Evolutionary conservation across 2,797 vertebrate species (phyloP), one percentile per base, ranked within the genome.

Genomic region (Hypotaenidia philippensis): DNA sequence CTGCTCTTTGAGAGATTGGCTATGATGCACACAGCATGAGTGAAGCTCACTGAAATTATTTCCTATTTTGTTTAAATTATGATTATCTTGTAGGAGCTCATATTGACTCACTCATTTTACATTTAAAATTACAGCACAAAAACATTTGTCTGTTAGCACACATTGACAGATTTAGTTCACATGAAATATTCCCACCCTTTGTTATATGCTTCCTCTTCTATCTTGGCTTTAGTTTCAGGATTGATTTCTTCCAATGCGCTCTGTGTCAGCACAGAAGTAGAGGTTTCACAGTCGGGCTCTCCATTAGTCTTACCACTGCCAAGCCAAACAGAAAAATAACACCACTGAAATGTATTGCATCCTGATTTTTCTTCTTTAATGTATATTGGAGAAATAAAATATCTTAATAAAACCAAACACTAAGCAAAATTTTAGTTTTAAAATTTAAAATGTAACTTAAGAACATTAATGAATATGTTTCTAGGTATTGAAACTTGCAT

Each of bases 121-220:
- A 60, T 59, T 93, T 72, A 34, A 83, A 87, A 74, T 70, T 38
- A 53, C 12, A 36, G 70, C 87, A 52, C 56, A 34, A 84, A 93
- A 93, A 18, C 8, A 5, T 18, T 22, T 4, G 10, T 40, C 55
- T 89, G 38, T 29, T 56, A 88, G 25, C 40, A 72, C 66, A 34
- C n/a, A 60, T 85, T 95, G n/a, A 63, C 53, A 61, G n/a, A 69
- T 55, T 50, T 29, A 88, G 31, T 76, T 86, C 44, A 77, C 45
- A 59, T 50, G 66, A 92, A 41, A 17, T 49, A 95, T 71, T 94
- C 96, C 94, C 95, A 99, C 99, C 98, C 99, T 98, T 99, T 99
- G 92, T 98, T 99, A 96, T 99, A 99, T 0, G 98, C 98, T 96
- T 99, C 99, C 97, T 99, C 99, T 96, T 99, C 99, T 61, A 99